phyloP scores from a whole-genome alignment of 2,888 invertebrate genomes.

The Taphrorychus bicolor region DNA sequence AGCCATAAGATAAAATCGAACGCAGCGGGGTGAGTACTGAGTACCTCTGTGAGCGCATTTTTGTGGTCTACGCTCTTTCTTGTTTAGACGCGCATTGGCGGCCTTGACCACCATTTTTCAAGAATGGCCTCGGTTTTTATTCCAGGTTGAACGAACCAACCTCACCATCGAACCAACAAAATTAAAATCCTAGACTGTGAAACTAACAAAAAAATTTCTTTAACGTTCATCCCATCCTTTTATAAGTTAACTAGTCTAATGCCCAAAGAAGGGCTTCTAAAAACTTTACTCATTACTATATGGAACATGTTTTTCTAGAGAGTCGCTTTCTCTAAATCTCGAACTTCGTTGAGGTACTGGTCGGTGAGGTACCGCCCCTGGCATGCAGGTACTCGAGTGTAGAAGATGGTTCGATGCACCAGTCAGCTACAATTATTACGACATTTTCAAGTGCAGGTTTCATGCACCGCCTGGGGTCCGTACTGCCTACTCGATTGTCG shows the following conservation, averaged over 20 bases:
- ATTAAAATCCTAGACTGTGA: not conserved
- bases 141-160: conserved; percentile 36
- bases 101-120: conserved; percentile 49
- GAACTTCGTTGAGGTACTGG: not conserved
- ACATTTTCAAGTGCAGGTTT: conserved; percentile 24
- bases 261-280: not conserved
- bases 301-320: no score
- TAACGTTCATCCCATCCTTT: not conserved
- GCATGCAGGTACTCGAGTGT: conserved; percentile 19
- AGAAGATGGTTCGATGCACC: conserved; percentile 37
- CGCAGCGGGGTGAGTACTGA: not conserved
- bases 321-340: not conserved
- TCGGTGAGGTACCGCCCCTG: not conserved
- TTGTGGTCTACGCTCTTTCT: not conserved
- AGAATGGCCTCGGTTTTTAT: conserved; percentile 43
- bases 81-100: conserved; percentile 35
- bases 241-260: not conserved
- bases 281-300: no score
- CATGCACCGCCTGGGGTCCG: conserved; percentile 4
- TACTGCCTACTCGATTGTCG: conserved; percentile 13
- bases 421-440: conserved; percentile 31
- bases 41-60: not conserved
- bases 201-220: not conserved
- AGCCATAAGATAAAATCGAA: not conserved
- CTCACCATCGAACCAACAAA: conserved; percentile 9